These are phyloP conservation scores for Lanius collurio DNA, from an alignment of 2,113 vertebrate species.

Conservation along the genomic window DNA sequence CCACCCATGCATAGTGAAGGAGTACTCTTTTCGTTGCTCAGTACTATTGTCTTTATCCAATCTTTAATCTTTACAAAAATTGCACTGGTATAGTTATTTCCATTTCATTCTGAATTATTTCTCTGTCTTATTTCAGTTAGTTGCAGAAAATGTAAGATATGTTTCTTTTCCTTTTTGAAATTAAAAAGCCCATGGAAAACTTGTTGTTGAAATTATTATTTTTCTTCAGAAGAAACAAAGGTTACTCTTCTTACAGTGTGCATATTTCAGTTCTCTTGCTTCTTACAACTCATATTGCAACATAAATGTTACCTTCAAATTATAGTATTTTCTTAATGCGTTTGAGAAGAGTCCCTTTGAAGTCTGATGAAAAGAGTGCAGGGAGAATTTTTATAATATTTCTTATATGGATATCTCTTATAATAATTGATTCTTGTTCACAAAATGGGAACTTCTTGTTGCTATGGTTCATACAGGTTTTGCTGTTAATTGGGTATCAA, in stretches of 20 bases:
- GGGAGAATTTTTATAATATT: background rate
- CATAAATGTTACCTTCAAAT: slow-evolving; percentile 3
- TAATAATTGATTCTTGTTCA: slow-evolving; percentile 17
- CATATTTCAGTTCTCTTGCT: background rate
- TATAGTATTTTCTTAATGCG: background rate
- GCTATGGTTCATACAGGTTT: background rate
- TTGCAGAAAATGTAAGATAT: background rate
- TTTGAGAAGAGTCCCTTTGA: slow-evolving; percentile 14
- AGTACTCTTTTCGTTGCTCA: background rate
- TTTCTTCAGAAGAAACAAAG: background rate
- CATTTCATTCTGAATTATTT: background rate
- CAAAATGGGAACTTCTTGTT: background rate
- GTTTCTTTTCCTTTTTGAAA: background rate
- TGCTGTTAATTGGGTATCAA: background rate
- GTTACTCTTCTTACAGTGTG: background rate
- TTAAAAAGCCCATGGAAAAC: background rate
- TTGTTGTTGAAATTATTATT: background rate
- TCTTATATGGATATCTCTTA: background rate
- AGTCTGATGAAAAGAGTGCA: slow-evolving; percentile 15
- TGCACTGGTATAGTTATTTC: background rate
- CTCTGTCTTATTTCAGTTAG: background rate
- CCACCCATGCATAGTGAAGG: background rate
- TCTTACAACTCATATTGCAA: background rate
- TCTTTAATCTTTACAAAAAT: background rate
- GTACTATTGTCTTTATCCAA: background rate